Evolutionary conservation across 1,140 invertebrate genomes (phyloP).

Genomic region (Orchesella cincta): DNA sequence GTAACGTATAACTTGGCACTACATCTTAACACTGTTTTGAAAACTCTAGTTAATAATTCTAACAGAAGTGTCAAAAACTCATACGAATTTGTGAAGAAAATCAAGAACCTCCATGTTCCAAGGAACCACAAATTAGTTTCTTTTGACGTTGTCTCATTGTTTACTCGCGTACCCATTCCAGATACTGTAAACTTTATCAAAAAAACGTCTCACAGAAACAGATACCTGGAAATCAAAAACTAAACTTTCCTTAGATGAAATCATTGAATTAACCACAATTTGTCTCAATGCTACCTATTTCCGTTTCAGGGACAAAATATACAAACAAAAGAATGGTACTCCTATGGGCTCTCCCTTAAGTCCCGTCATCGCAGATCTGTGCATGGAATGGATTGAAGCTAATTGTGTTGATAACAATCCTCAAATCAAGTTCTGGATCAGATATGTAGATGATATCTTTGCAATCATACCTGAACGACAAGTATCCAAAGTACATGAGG

Average conservation of each 20-base stretch:
- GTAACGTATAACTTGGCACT: constrained; percentile 48
- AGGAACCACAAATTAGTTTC: too few relatives aligned
- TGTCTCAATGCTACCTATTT: constrained; percentile 45
- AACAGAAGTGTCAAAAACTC: too few relatives aligned
- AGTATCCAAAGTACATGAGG: too few relatives aligned
- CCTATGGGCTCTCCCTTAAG: constrained; percentile 45
- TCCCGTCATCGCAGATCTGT: constrained; percentile 32
- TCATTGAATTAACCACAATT: constrained; percentile 32
- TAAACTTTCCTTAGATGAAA: constrained; percentile 5
- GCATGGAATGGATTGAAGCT: constrained; percentile 37
- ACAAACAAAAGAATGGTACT: constrained; percentile 37
- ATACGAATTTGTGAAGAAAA: too few relatives aligned
- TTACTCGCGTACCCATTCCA: too few relatives aligned
- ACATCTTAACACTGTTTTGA: constrained; percentile 42
- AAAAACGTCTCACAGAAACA: too few relatives aligned
- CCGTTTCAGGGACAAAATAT: constrained; percentile 27
- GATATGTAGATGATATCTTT: too few relatives aligned
- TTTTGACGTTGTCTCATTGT: too few relatives aligned
- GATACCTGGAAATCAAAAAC: background rate
- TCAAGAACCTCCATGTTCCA: too few relatives aligned
- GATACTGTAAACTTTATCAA: background rate
- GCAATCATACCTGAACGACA: too few relatives aligned
- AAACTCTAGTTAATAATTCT: constrained; percentile 15
- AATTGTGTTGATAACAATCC: background rate
- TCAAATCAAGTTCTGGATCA: background rate